These are phyloP conservation scores for Oxyruncus cristatus DNA, from an alignment of 2,113 vertebrate species.

Conservation along the genomic window DNA sequence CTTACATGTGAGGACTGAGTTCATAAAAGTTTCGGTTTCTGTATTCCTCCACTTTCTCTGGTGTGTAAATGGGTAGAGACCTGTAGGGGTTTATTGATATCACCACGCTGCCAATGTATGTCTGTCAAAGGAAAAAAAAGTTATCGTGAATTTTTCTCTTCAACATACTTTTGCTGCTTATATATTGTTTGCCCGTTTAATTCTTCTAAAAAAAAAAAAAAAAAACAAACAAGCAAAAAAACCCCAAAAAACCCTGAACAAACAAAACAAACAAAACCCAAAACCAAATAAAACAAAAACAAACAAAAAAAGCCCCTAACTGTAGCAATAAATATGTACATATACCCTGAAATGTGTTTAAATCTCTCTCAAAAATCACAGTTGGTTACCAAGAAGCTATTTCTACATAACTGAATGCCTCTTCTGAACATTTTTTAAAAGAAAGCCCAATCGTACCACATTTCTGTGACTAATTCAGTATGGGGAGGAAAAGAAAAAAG, in stretches of 20 bases:
- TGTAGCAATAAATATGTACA: neutral
- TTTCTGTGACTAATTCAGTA: neutral
- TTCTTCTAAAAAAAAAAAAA: neutral
- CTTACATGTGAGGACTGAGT: constrained; percentile 98
- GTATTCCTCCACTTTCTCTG: constrained; percentile 98
- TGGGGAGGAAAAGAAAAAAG: neutral
- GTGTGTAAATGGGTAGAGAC: constrained; percentile 89
- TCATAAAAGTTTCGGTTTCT: constrained; percentile 99
- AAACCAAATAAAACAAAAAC: neutral
- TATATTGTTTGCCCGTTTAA: neutral
- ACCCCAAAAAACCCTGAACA: neutral
- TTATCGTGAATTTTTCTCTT: neutral
- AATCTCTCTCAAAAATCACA: neutral
- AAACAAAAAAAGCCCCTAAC: neutral
- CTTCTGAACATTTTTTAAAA: neutral
- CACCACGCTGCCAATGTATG: constrained; percentile 97
- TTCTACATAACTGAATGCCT: neutral
- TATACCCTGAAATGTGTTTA: neutral
- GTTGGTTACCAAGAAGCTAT: neutral
- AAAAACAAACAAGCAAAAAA: neutral
- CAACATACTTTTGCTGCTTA: neutral
- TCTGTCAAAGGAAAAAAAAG: constrained; percentile 74
- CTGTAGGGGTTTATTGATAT: constrained; percentile 97
- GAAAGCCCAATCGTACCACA: neutral
- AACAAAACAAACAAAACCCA: neutral